These are phyloP conservation scores for Paguma larvata DNA, from an alignment of 2,797 vertebrate genomes.

Conservation along the genomic window DNA sequence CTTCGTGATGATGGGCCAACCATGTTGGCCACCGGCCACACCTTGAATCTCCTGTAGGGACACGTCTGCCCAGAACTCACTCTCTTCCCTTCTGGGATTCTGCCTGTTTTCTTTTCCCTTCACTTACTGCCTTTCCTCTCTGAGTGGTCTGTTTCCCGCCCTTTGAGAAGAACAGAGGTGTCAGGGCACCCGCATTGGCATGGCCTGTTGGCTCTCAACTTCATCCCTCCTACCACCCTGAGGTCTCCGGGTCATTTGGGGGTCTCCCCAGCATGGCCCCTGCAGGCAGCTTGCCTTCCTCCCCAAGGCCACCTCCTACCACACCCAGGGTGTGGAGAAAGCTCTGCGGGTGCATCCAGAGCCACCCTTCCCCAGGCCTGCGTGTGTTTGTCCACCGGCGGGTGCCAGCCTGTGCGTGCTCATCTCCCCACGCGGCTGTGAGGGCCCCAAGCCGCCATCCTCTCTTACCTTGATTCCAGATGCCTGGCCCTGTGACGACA, in stretches of 20 bases:
- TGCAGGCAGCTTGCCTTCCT: not conserved
- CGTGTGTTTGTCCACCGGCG: not conserved
- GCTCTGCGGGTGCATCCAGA: accelerated
- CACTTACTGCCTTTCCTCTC: not conserved
- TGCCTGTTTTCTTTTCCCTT: not conserved
- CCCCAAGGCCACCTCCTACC: not conserved
- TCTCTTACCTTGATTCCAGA: not conserved
- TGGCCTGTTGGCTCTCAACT: not conserved
- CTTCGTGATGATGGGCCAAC: not conserved
- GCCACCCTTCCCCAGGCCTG: accelerated
- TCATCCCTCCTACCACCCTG: accelerated
- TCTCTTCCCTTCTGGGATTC: not conserved
- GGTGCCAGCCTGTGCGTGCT: too few relatives aligned
- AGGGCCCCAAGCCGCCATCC: too few relatives aligned
- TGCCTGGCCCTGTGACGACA: not conserved
- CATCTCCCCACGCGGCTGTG: too few relatives aligned
- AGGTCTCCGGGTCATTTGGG: not conserved
- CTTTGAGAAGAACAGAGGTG: not conserved
- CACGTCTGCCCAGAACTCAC: too few relatives aligned
- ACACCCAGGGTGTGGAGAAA: accelerated
- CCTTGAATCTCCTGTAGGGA: not conserved
- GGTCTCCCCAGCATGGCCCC: not conserved
- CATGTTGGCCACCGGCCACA: not conserved
- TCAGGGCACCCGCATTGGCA: accelerated
- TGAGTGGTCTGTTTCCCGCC: not conserved